Evolutionary conservation across 2,888 invertebrate genomes (phyloP).

Genomic region (Agonopterix subpropinquella): DNA sequence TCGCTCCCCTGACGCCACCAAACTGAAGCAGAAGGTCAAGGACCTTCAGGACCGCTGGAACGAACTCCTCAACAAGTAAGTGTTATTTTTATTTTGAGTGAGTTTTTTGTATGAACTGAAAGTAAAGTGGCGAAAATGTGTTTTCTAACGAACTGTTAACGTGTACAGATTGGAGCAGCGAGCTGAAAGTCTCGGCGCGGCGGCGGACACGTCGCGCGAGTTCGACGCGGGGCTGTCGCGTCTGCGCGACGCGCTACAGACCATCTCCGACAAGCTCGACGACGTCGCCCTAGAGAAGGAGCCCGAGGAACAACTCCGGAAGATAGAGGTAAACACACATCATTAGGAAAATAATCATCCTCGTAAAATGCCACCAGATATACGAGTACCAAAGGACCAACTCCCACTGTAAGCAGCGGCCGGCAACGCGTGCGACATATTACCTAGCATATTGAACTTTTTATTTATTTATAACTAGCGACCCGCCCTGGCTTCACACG

Average conservation of each 20-base stretch:
- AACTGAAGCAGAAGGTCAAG: conserved; percentile 81
- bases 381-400: too few species aligned
- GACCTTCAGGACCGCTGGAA: conserved; percentile 87
- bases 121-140: too few species aligned
- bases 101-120: too few species aligned
- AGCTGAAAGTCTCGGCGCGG: conserved; percentile 91
- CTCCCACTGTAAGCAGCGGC: too few species aligned
- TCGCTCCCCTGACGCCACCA: conserved; percentile 56
- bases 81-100: conserved; percentile 2
- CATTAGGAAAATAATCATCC: too few species aligned
- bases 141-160: too few species aligned
- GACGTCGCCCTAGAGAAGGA: conserved; percentile 87
- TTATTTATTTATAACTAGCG: too few species aligned
- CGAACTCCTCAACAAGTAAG: conserved; percentile 79
- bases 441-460: too few species aligned
- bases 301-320: conserved; percentile 90
- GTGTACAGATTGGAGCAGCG: conserved; percentile 85
- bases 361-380: too few species aligned
- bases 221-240: conserved; percentile 92
- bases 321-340: conserved; percentile 78
- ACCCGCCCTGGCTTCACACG: too few species aligned
- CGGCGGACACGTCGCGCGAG: conserved; percentile 93
- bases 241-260: conserved; percentile 89
- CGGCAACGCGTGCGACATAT: too few species aligned
- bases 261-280: conserved; percentile 91